Evolutionary conservation across 2,113 vertebrate species (phyloP), one percentile per base, ranked within the genome.

Genomic region (Taxidea taxus): DNA sequence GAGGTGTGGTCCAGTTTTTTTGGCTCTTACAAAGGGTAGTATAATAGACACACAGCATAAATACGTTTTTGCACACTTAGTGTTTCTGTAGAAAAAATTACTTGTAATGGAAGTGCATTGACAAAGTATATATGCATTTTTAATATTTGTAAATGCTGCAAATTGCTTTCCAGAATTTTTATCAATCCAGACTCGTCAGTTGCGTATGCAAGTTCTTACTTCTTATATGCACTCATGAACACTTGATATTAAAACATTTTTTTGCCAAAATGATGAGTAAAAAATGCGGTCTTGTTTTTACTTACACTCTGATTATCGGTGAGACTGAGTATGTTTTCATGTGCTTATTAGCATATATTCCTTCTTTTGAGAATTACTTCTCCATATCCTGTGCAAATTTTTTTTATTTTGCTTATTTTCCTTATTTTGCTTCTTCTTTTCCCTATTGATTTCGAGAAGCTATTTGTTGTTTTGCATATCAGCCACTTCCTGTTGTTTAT

Each of bases 161-260:
- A 83, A 84, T 62, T 91, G 47, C n/a, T 91, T 93, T 96, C 86
- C 29, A 60, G 60, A 91, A 78, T 89, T 95, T 83, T 84, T 86
- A 90, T 82, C 80, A 84, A 81, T 75, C 74, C 86, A 95, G 37
- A 88, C n/a, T 94, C 3, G 58, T 89, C 39, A 75, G 60, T 74
- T 83, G 90, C 93, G 62, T 68, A 80, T 72, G 37, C 78, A 75
- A 87, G 58, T 72, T 92, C 3, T 47, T 89, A 54, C 81, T 89
- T 77, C 85, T 86, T 72, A 87, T 25, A 74, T 6, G 82, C 3
- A 85, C 58, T 91, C 14, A 93, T 58, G 77, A 96, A 80, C 54
- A 87, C 23, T 91, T 80, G 21, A 72, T 87, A 80, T 29, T 85
- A 92, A 95, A 87, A 75, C 23, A 47, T 58, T 82, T 77, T 87